phyloP scores from a whole-genome alignment of 2,113 vertebrate species.

The Cebidichthys violaceus region DNA sequence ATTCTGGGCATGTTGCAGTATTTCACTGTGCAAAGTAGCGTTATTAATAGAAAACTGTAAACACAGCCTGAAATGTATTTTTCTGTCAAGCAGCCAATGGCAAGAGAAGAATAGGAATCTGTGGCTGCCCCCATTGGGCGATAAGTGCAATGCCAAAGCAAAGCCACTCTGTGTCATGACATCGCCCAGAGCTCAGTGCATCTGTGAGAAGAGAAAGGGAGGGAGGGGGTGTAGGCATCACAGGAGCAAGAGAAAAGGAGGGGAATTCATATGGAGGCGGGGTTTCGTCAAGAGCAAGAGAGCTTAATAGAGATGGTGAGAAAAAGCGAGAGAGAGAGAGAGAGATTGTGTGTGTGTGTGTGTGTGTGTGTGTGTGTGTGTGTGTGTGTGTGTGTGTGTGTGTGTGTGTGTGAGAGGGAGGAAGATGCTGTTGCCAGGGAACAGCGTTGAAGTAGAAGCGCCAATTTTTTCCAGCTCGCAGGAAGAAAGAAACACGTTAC shows the following conservation, averaged over 20 bases:
- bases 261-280: slow-evolving; percentile 61
- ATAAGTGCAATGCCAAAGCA: slow-evolving; percentile 31
- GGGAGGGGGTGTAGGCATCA: slow-evolving; percentile 11
- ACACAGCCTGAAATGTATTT: slow-evolving; percentile 39
- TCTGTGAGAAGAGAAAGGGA: slow-evolving; percentile 41
- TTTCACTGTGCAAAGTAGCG: slow-evolving; percentile 36
- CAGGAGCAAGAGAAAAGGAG: slow-evolving; percentile 39
- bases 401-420: slow-evolving; percentile 14
- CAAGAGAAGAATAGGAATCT: slow-evolving; percentile 31
- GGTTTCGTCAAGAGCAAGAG: slow-evolving; percentile 57
- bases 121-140: slow-evolving; percentile 33
- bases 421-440: slow-evolving; percentile 84
- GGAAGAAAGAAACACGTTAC: slow-evolving; percentile 8
- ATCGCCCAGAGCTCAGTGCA: slow-evolving; percentile 62
- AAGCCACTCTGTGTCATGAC: slow-evolving; percentile 35
- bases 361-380: not conserved
- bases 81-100: slow-evolving; percentile 39
- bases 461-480: slow-evolving; percentile 34
- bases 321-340: slow-evolving; percentile 36
- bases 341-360: not conserved
- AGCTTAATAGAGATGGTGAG: slow-evolving; percentile 52
- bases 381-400: not conserved
- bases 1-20: slow-evolving; percentile 5
- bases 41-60: slow-evolving; percentile 43
- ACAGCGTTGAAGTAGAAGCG: slow-evolving; percentile 60